Conservation (phyloP, 2,797 vertebrate species). For the Ambastaia sidthimunki region DNA sequence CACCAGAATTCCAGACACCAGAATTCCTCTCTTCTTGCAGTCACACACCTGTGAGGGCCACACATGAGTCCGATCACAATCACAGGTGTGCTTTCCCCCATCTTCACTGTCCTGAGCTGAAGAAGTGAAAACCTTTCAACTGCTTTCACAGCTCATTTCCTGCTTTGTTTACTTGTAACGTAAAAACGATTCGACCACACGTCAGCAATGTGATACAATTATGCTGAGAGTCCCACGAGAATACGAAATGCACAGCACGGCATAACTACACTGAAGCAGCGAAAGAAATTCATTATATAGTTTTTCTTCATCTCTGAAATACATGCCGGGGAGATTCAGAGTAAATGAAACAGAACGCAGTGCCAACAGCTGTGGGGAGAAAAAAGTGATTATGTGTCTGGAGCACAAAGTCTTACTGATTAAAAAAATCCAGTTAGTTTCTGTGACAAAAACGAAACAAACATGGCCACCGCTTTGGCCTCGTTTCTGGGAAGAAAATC, state of each 20-base stretch:
- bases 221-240: slow-evolving; percentile 15
- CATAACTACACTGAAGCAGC: slow-evolving; percentile 26
- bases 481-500: slow-evolving; percentile 50
- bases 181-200: slow-evolving; percentile 13
- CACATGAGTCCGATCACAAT: slow-evolving; percentile 21
- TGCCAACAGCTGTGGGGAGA: slow-evolving; percentile 23
- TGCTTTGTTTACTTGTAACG: slow-evolving; percentile 40
- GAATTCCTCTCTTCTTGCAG: background rate
- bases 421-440: slow-evolving; percentile 52
- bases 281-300: slow-evolving; percentile 3
- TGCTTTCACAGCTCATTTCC: slow-evolving; percentile 51
- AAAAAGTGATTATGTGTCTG: slow-evolving; percentile 40
- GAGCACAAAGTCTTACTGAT: slow-evolving; percentile 41
- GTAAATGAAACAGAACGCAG: slow-evolving; percentile 35
- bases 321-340: slow-evolving; percentile 6
- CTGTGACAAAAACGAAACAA: slow-evolving; percentile 47
- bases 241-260: background rate
- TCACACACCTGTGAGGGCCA: background rate
- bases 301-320: slow-evolving; percentile 36
- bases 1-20: background rate
- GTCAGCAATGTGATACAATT: slow-evolving; percentile 14
- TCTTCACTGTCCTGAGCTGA: slow-evolving; percentile 33
- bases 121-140: slow-evolving; percentile 5
- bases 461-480: slow-evolving; percentile 10
- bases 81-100: background rate